A percentile compares a stretch with the other conserved stretches of the same genome.
phyloP scores from a whole-genome alignment of 2,888 invertebrate genomes.

The Zhengitettix transpicula region DNA sequence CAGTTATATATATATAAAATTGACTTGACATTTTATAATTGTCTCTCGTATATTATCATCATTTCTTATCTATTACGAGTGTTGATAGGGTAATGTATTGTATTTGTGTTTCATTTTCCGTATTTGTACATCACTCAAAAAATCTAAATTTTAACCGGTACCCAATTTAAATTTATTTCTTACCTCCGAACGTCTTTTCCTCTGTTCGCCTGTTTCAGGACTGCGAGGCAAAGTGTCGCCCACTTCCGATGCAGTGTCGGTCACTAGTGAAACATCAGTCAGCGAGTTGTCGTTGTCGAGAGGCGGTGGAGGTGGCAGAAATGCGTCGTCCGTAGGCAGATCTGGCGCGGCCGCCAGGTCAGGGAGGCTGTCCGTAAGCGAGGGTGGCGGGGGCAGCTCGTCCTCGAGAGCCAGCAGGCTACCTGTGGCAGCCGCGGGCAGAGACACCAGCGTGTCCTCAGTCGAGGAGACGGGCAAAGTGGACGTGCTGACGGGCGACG shows the following conservation, averaged over 20 bases:
- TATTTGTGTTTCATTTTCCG: too few relatives aligned
- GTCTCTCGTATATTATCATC: too few relatives aligned
- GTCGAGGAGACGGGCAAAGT: too few relatives aligned
- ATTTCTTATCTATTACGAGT: too few relatives aligned
- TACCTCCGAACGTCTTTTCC: not conserved
- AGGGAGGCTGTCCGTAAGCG: not conserved
- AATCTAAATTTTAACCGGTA: too few relatives aligned
- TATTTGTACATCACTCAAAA: too few relatives aligned
- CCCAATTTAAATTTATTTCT: too few relatives aligned
- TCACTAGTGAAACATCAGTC: not conserved
- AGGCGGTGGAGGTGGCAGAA: not conserved
- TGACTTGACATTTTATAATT: too few relatives aligned
- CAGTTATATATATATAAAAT: too few relatives aligned
- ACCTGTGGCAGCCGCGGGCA: not conserved
- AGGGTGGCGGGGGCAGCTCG: not conserved
- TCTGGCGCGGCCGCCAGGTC: not conserved
- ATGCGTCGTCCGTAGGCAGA: not conserved
- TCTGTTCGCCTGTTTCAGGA: conserved; percentile 6
- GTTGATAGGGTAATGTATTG: too few relatives aligned
- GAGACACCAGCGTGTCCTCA: too few relatives aligned
- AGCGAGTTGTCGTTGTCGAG: not conserved
- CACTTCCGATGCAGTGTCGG: not conserved
- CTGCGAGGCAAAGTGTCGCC: not conserved
- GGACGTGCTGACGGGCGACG: not conserved
- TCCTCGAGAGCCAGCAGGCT: not conserved